Percentiles rank a stretch among this genome's conserved stretches.
Evolutionary conservation across 2,888 invertebrate genomes (phyloP).

Genomic region (Heteromyza rotundicornis): DNA sequence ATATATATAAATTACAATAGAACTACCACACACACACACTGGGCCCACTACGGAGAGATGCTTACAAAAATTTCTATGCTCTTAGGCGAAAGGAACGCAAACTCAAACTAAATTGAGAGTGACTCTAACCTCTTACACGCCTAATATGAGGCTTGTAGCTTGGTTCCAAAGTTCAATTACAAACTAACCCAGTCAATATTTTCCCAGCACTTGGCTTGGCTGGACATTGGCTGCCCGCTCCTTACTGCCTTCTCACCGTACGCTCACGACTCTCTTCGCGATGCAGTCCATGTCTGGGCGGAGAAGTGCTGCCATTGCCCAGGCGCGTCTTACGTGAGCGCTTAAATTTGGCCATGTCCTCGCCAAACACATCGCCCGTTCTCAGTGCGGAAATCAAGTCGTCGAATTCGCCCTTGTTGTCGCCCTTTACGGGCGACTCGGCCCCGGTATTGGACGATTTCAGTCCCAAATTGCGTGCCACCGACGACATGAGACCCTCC

Average conservation of each 20-base stretch:
- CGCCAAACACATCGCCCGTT: constrained; percentile 94
- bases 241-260: constrained; percentile 63
- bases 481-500: constrained; percentile 78
- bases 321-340: constrained; percentile 74
- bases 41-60: not conserved
- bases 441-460: constrained; percentile 64
- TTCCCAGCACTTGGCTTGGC: not conserved
- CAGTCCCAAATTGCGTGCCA: constrained; percentile 73
- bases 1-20: not conserved
- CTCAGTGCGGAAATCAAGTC: constrained; percentile 92
- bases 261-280: constrained; percentile 75
- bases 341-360: constrained; percentile 93
- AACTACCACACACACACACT: not conserved
- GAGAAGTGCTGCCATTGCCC: constrained; percentile 67
- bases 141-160: no score
- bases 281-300: constrained; percentile 68
- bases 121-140: no score
- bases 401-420: constrained; percentile 87
- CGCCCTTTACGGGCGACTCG: constrained; percentile 64
- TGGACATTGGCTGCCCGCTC: no score
- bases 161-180: no score
- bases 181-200: not conserved
- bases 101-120: no score
- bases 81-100: no score
- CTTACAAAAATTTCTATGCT: no score